Base-by-base conservation (phyloP, 2,888 invertebrate species). In the Dryobotodes eremita region DNA sequence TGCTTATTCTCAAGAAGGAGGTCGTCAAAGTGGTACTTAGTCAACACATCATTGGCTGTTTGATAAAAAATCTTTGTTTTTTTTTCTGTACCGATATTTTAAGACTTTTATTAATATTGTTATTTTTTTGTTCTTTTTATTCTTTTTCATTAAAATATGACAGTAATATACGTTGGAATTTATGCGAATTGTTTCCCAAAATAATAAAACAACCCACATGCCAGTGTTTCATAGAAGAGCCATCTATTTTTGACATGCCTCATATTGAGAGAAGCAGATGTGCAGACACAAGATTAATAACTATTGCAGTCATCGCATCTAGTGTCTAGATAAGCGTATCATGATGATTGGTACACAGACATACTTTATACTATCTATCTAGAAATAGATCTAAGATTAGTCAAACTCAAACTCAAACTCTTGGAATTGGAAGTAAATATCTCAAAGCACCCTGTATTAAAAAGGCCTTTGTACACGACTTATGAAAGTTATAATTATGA, bases 1-100 rank as follows among this genome's bases (percentile, higher is more conserved):
- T 89, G 86, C 89, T 89, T 89, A 87, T 89, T 87, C 87, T 84
- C 82, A 66, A 69, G 86, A 90, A 86, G 80, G 86, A 89, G 90
- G 90, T 86, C 90, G 78, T 72, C 55, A 73, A 76, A 91, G 90
- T 82, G 85, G 75, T 89, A 86, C 91, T 91, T 86, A 50, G 74
- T 75, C 57, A 64, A 79, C 74, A 88, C 78, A 71, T 77, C 79
- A 76, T 77, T 79, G 65, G 70, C n/a, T 66, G 11, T 75, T 66
- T 55, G 42, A 65, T 69, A 64, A 69, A 72, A 84, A 31, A 36
- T 72, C 11, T 83, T 62, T 11, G 15, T 55, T 62, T 6, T 13
- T 26, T 75, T 75, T 42, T 57, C n/a, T 48, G 1, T n/a, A n/a
- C 1, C 23, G 3, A 3, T 68, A 15, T 69, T 50, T 31, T 8